Evolutionary conservation across 2,888 invertebrate species (phyloP).

Genomic region (Strigamia crassipes): DNA sequence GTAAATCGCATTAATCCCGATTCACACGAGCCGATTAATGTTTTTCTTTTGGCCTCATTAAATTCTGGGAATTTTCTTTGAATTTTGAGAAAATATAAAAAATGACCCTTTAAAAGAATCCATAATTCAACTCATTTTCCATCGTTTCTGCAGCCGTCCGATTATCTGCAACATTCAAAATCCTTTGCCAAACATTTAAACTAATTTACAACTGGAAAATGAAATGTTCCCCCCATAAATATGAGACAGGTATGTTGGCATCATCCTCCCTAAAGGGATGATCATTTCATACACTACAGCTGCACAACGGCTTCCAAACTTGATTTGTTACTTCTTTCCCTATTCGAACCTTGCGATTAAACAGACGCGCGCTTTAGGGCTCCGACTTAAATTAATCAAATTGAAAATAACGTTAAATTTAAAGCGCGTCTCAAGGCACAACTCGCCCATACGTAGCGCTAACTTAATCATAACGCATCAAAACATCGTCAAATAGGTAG

Average conservation of each 20-base stretch:
- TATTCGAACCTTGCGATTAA: conserved; percentile 14
- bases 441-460: background rate
- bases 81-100: background rate
- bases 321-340: background rate
- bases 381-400: background rate
- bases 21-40: too few relatives aligned
- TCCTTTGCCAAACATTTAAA: background rate
- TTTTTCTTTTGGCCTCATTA: background rate
- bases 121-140: background rate
- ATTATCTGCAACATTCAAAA: background rate
- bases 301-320: background rate
- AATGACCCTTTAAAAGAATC: background rate
- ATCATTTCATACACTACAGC: background rate
- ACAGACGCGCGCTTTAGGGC: background rate
- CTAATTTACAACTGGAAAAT: background rate
- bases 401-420: conserved; percentile 18
- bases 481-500: background rate
- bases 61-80: background rate
- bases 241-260: background rate
- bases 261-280: conserved; percentile 2
- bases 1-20: too few relatives aligned
- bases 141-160: background rate
- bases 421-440: background rate
- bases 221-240: conserved; percentile 14
- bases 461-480: background rate